Evolutionary conservation across 2,797 vertebrate species (phyloP).

Genomic region (Sebastolobus alascanus): DNA sequence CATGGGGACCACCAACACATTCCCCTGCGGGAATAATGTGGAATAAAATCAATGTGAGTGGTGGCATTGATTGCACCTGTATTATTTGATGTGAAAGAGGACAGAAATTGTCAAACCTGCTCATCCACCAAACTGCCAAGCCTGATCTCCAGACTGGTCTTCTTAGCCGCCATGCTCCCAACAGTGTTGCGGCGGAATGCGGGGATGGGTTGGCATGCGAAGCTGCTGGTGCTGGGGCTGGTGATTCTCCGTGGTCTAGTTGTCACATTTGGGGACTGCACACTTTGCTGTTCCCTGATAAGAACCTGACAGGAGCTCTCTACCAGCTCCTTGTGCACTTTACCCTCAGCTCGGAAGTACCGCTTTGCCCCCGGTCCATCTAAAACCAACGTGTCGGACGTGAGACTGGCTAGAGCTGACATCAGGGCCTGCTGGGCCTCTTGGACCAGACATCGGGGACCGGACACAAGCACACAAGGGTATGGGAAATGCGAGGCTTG

Average conservation of each 20-base stretch:
- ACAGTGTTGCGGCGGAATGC: neutral
- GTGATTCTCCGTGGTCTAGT: neutral
- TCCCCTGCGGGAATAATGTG: constrained; percentile 59
- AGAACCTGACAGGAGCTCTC: constrained; percentile 60
- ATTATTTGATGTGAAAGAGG: neutral
- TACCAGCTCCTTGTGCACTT: constrained; percentile 37
- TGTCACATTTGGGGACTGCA: neutral
- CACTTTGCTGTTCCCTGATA: constrained; percentile 41
- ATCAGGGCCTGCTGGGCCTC: constrained; percentile 29
- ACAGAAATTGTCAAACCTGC: constrained; percentile 44
- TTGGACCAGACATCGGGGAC: constrained; percentile 60
- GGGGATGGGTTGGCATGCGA: neutral
- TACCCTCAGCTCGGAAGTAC: constrained; percentile 69
- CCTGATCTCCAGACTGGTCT: constrained; percentile 54
- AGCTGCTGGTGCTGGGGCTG: accelerated
- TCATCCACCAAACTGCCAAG: constrained; percentile 48
- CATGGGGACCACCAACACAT: constrained; percentile 75
- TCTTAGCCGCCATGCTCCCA: neutral
- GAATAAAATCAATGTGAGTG: neutral
- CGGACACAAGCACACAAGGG: constrained; percentile 64
- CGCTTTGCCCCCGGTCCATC: constrained; percentile 62
- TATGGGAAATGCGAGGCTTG: constrained; percentile 6
- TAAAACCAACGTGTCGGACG: constrained; percentile 31
- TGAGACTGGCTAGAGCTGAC: constrained; percentile 42
- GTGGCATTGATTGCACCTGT: neutral